Conservation (phyloP, 2,888 invertebrate genomes). For the Sepiola atlantica region DNA sequence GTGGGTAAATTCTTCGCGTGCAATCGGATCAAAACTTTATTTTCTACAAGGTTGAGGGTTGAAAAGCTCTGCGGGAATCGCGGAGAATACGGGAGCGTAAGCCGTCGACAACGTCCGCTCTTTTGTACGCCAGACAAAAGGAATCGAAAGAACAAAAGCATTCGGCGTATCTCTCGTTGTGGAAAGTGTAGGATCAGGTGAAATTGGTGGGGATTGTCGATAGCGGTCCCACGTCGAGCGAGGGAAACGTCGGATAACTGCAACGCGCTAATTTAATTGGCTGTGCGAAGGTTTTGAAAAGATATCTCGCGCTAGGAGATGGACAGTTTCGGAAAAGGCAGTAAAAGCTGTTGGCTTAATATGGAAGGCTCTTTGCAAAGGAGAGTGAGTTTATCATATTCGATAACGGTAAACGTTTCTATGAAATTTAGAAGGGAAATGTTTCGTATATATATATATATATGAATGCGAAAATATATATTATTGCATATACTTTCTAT, state of each 20-base stretch:
- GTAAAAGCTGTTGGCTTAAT: neutral
- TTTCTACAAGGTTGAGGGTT: neutral
- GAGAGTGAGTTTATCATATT: neutral
- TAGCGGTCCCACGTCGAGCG: neutral
- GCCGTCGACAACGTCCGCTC: neutral
- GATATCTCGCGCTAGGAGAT: neutral
- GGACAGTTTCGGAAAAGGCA: neutral
- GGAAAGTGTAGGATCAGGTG: neutral
- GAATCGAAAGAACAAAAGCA: neutral
- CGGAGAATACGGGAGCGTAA: neutral
- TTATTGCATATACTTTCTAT: too few relatives aligned
- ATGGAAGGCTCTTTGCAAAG: neutral
- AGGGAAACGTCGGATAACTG: neutral
- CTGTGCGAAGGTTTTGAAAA: neutral
- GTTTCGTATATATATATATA: neutral
- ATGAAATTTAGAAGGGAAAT: too few relatives aligned
- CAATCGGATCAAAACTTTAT: neutral
- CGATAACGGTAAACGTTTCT: too few relatives aligned
- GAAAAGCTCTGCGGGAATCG: conserved; percentile 32
- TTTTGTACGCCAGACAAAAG: neutral
- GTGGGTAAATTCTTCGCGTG: neutral
- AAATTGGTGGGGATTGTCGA: neutral
- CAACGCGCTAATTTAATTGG: neutral
- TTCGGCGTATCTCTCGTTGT: neutral
- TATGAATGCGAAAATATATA: too few relatives aligned